Percentiles rank a stretch among this genome's conserved stretches.
Conservation (phyloP, 92 coral and sea anemone species). For the Porites evermanni region DNA sequence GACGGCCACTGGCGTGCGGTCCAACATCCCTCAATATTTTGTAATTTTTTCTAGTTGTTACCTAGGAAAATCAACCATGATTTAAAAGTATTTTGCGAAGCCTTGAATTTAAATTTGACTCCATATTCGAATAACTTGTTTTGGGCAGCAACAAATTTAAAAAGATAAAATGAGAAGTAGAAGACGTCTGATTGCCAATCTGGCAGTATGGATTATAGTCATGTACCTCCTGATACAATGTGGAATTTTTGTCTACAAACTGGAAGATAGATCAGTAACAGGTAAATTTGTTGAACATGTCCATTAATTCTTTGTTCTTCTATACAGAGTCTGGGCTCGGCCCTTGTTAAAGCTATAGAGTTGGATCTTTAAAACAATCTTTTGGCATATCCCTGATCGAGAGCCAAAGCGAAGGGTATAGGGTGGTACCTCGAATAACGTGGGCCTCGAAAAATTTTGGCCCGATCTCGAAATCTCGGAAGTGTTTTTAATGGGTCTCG, state of each 20-base stretch:
- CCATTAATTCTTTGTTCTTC: no score
- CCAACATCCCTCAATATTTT: not conserved
- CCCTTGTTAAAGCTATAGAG: no score
- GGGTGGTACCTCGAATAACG: no score
- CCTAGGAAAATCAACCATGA: not conserved
- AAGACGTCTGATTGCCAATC: not conserved
- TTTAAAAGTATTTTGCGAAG: not conserved
- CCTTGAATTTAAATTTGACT: not conserved
- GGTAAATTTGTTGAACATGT: not conserved
- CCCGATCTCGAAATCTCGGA: no score
- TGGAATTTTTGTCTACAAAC: slow-evolving; percentile 15
- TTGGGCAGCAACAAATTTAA: not conserved
- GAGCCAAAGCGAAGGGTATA: no score
- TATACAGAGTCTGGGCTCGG: no score
- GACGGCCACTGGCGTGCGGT: not conserved
- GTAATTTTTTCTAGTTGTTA: not conserved
- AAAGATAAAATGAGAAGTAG: not conserved
- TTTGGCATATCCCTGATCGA: no score
- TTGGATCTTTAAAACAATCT: no score
- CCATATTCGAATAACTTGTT: not conserved
- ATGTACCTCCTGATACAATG: slow-evolving; percentile 9
- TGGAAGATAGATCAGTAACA: not conserved
- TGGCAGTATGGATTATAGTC: slow-evolving; percentile 7
- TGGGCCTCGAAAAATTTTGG: no score
- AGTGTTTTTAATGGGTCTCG: no score